A percentile compares a stretch with the other conserved stretches of the same genome.
Conservation (phyloP, 2,113 vertebrate genomes). For the Alouatta palliata region DNA sequence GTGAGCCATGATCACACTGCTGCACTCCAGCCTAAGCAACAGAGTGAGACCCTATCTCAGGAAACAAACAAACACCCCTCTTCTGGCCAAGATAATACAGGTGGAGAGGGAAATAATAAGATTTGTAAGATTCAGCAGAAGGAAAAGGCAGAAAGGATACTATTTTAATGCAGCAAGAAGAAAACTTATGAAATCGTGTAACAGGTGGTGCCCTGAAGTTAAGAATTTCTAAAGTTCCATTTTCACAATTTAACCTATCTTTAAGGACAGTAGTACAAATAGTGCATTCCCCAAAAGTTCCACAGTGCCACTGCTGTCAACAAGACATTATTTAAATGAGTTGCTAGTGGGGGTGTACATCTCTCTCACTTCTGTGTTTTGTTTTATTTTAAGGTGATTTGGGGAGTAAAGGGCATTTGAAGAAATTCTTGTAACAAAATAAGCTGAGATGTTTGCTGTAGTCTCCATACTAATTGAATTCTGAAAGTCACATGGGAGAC, state of each 20-base stretch:
- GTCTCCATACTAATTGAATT: not conserved
- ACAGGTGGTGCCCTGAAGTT: too few relatives aligned
- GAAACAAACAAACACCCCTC: not conserved
- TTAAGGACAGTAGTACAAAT: not conserved
- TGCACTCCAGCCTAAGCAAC: too few relatives aligned
- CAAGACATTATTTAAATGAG: not conserved
- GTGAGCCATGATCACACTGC: too few relatives aligned
- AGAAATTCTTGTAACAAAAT: not conserved
- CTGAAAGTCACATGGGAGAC: not conserved
- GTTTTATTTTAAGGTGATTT: not conserved
- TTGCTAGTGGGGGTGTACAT: not conserved
- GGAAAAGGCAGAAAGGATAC: not conserved
- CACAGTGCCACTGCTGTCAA: rapidly evolving
- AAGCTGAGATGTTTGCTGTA: not conserved
- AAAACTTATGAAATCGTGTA: not conserved
- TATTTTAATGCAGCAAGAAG: not conserved
- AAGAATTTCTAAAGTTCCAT: not conserved
- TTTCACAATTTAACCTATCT: not conserved
- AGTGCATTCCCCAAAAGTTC: not conserved
- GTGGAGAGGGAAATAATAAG: not conserved
- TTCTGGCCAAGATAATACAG: not conserved
- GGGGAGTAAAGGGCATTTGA: not conserved
- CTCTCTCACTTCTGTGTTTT: not conserved
- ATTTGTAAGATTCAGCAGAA: not conserved
- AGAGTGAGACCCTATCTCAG: too few relatives aligned